These are phyloP conservation scores for Clarias gariepinus DNA, from an alignment of 2,113 vertebrate genomes.

Conservation along the genomic window DNA sequence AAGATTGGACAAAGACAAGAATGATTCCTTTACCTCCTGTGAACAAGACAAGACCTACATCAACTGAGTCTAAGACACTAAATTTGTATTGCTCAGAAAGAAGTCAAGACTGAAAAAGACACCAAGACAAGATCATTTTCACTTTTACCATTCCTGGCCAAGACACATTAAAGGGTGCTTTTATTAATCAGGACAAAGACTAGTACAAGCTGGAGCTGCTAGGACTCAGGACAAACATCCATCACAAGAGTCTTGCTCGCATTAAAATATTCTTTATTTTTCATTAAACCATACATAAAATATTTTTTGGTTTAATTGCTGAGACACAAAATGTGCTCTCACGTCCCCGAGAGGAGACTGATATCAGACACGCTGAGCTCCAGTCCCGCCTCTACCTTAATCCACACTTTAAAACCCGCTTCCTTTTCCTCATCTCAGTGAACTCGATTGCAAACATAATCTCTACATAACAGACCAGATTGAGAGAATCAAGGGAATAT, in stretches of 20 bases:
- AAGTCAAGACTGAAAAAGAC: not conserved
- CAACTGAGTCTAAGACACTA: not conserved
- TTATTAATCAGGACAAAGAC: not conserved
- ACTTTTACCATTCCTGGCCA: no score
- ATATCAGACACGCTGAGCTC: not conserved
- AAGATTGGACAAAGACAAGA: not conserved
- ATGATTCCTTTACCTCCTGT: not conserved
- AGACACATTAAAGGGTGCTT: no score
- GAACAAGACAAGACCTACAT: not conserved
- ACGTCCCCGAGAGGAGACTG: not conserved
- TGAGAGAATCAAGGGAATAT: not conserved
- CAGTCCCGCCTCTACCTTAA: not conserved
- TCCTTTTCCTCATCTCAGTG: not conserved
- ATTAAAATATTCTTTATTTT: not conserved
- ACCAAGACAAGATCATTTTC: no score
- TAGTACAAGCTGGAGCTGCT: not conserved
- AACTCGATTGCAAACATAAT: not conserved
- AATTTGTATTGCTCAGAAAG: no score
- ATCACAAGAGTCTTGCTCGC: not conserved
- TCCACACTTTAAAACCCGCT: not conserved
- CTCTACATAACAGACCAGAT: not conserved
- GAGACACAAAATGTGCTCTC: not conserved
- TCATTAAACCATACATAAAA: not conserved
- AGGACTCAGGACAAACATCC: not conserved
- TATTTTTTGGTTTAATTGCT: not conserved